Evolutionary conservation across 2,888 invertebrate species (phyloP).

Genomic region (Alentia gelatinosa): DNA sequence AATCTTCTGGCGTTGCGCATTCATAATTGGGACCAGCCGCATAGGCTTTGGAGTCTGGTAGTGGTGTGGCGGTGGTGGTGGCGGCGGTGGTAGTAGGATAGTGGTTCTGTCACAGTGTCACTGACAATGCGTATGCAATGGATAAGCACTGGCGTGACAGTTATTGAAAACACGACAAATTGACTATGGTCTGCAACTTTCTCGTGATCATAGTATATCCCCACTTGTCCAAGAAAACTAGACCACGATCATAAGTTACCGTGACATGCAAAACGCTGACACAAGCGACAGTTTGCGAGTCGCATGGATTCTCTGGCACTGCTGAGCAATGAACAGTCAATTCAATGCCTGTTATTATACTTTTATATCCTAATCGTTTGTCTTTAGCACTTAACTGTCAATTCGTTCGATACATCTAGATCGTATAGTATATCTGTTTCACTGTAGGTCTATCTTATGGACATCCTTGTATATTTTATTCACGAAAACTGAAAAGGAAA

Average conservation of each 20-base stretch:
- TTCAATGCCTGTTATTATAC: too few species aligned
- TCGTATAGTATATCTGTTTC: too few species aligned
- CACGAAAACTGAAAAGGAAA: too few species aligned
- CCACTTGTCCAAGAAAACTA: background rate
- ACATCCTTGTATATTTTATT: too few species aligned
- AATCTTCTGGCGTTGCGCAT: background rate
- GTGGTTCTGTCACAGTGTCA: constrained; percentile 13
- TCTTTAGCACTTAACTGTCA: too few species aligned
- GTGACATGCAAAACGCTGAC: background rate
- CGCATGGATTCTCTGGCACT: too few species aligned
- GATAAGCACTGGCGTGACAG: background rate
- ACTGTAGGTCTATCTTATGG: too few species aligned
- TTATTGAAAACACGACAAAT: background rate
- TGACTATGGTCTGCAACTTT: background rate
- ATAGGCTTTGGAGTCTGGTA: background rate
- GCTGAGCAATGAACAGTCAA: too few species aligned
- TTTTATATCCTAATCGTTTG: too few species aligned
- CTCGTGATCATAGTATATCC: background rate
- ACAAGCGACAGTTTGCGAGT: background rate
- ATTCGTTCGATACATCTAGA: too few species aligned
- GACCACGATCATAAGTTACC: background rate
- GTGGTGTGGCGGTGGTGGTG: background rate
- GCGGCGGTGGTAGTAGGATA: background rate
- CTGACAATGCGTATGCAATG: background rate
- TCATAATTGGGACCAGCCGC: background rate